A percentile compares a stretch with the other conserved stretches of the same genome.
These are phyloP conservation scores for Solea senegalensis DNA, from an alignment of 2,113 vertebrate species.

Conservation along the genomic window DNA sequence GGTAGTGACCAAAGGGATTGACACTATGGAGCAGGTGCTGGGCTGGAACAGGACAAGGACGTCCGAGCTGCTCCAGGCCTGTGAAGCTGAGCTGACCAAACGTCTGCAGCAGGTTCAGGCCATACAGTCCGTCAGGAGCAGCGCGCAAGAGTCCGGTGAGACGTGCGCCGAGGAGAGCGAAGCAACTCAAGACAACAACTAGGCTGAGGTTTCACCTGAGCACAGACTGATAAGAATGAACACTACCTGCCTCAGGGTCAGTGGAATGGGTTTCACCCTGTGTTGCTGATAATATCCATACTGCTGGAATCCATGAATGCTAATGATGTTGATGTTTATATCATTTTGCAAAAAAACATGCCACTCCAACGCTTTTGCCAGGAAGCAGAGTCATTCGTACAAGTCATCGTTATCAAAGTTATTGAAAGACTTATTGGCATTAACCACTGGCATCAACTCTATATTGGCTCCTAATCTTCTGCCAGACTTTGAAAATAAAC, in stretches of 20 bases:
- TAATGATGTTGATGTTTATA: constrained; percentile 40
- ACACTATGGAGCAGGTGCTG: constrained; percentile 68
- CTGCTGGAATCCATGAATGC: constrained; percentile 53
- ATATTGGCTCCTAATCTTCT: not conserved
- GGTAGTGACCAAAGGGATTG: constrained; percentile 70
- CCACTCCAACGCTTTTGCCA: constrained; percentile 31
- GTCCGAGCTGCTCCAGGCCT: constrained; percentile 68
- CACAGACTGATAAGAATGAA: constrained; percentile 65
- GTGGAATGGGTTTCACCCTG: constrained; percentile 34
- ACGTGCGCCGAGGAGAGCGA: constrained; percentile 11
- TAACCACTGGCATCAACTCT: constrained; percentile 12
- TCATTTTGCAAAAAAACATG: constrained; percentile 33
- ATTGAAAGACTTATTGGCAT: constrained; percentile 7
- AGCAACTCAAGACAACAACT: constrained; percentile 44
- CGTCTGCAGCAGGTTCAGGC: constrained; percentile 77
- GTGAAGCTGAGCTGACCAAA: constrained; percentile 69
- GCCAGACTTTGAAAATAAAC: constrained; percentile 23
- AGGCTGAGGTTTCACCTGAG: constrained; percentile 47
- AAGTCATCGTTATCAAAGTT: constrained; percentile 39
- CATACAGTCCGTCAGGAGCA: constrained; percentile 72
- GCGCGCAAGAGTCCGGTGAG: constrained; percentile 23
- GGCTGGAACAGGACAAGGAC: constrained; percentile 72
- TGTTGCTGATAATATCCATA: constrained; percentile 21
- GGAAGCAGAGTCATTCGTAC: constrained; percentile 19
- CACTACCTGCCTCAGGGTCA: constrained; percentile 46